Conservation (phyloP, 1,140 invertebrate genomes). For the Dinothrombium tinctorium region DNA sequence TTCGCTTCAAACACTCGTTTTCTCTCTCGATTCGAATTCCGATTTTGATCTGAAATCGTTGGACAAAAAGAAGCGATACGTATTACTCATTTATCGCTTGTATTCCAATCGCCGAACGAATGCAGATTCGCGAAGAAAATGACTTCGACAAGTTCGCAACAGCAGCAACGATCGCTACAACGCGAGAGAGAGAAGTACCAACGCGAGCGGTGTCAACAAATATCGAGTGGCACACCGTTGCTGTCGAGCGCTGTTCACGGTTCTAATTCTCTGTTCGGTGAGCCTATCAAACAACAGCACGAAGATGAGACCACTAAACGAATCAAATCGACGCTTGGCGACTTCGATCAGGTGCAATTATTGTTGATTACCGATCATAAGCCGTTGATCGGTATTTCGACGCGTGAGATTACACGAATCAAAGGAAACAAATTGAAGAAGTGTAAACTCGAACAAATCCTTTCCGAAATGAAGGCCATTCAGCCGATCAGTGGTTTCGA, state of each 20-base stretch:
- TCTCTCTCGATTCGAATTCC: no score
- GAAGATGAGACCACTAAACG: conserved; percentile 42
- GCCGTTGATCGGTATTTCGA: conserved; percentile 35
- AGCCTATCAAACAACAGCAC: conserved; percentile 4
- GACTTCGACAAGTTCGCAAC: no score
- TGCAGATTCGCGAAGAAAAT: no score
- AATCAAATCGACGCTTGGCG: conserved; percentile 44
- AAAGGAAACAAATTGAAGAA: conserved; percentile 6
- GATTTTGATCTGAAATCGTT: no score
- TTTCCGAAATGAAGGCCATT: conserved; percentile 11
- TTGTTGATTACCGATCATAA: conserved; percentile 33
- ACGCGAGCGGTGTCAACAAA: conserved; percentile 6
- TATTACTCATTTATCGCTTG: no score
- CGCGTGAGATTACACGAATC: conserved; percentile 3
- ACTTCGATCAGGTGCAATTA: conserved; percentile 38
- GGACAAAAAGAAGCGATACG: no score
- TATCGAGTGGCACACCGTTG: not conserved
- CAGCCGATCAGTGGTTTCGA: conserved; percentile 7
- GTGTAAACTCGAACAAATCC: conserved; percentile 10
- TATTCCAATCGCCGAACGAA: no score
- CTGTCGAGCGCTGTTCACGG: not conserved
- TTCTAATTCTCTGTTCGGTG: conserved; percentile 6
- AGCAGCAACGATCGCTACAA: conserved; percentile 1
- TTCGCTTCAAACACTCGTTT: no score
- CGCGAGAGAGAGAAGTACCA: conserved; percentile 4